Base-by-base conservation (phyloP, 2,113 vertebrate genomes). In the Poeciliopsis prolifica region DNA sequence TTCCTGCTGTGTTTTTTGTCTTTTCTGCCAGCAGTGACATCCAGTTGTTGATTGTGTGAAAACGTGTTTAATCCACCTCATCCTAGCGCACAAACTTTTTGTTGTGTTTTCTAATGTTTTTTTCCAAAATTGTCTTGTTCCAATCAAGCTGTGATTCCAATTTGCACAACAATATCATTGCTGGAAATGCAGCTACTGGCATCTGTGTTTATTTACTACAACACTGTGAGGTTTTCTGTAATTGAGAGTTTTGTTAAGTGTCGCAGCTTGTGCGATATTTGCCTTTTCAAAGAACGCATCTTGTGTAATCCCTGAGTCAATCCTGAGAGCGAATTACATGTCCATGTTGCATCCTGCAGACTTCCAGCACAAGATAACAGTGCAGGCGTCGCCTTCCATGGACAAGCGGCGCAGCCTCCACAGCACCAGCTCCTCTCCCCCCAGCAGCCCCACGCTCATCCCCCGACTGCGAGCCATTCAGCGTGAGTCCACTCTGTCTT, bases 351-450 rank as follows among this genome's bases (percentile, higher is more conserved):
- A 1, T 82, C 42, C 64, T 60, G 17, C 71, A 99, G 97, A 98
- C 93, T 99, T 99, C 87, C 97, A 98, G 86, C 97, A 99, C 81
- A 99, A 98, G 90, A 99, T 99, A 88, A 99, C 97, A 0, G 97
- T 99, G 66, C 97, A 99, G 91, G 97, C 97, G 9, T 98, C 97
- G 0, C 97, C 97, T 9, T 96, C 94, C 76, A 90, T 98, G 95
- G 97, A 98, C 89, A 97, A 97, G 91, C 95, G 97, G 76, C 93
- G 96, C 79, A 98, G 97, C 82, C 93, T 97, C 73, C 96, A 97
- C 69, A 96, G 97, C 92, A 96, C 92, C 77, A 95, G 93, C 70
- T 96, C 95, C 72, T 98, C 97, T 79, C 96, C 96, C 1, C 97
- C 97, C 71, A 96, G 96, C 81, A 99, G 97, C 73, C 97, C 97